Base-by-base conservation (phyloP, 2,888 invertebrate species). In the Torymus aiolomorphi region DNA sequence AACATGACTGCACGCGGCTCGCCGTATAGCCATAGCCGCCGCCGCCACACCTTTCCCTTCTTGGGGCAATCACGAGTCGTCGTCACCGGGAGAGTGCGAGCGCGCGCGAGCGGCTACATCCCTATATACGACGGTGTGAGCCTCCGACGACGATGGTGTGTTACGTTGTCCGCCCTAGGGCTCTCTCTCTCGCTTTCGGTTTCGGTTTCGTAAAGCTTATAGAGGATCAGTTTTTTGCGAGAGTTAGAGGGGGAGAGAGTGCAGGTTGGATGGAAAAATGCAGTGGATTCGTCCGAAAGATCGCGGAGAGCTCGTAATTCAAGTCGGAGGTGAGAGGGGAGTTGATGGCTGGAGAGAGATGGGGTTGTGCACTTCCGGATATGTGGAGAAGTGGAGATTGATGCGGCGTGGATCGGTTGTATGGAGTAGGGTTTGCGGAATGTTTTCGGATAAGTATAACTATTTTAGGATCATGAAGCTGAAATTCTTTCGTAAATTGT, bases 21-120 rank as follows among this genome's bases (percentile, higher is more conserved):
- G 42, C 42, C 42, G 8, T 42, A 42, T 31, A 31, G 31, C 31
- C 31, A 31, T 31, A 31, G 76, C 79, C 81, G 85, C 85, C 85
- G 85, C 84, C 84, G 89, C 89, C 90, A 89, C 90, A 90, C 90
- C 90, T 90, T 90, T 90, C 90, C 90, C 90, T 89, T 90, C 90
- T 90, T 89, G 87, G 87, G 90, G 90, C 90, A 90, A 90, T 90
- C 90, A 90, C 90, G 90, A 90, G 87, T 89, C 89, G 89, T 90
- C 89, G 89, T 88, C 82, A 78, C 24, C 82, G 74, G 57, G 80
- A 2, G 42, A 42, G 42, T 63, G 71, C 62, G 13, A 14, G 24
- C 24, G 59, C 52, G 4, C n/a, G 10, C 16, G n/a, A 8, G 42
- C 18, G 24, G 4, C 71, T 8, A 62, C 51, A 51, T 14, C 51